phyloP scores from a whole-genome alignment of 2,888 invertebrate genomes.

The Crematogaster levior region DNA sequence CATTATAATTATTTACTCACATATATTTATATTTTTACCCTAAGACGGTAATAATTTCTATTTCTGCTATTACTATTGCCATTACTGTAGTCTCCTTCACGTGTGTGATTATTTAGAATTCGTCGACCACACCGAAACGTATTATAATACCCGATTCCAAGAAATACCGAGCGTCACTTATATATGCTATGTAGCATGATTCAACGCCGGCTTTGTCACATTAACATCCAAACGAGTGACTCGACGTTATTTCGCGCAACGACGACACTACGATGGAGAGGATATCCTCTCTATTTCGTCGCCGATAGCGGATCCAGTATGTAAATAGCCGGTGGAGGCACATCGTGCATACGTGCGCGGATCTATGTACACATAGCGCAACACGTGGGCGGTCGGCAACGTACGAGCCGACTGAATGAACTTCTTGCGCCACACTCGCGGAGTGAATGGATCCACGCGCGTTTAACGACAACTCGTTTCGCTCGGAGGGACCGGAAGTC shows the following conservation, averaged over 20 bases:
- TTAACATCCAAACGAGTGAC: constrained; percentile 70
- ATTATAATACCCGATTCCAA: constrained; percentile 12
- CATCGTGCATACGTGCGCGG: constrained; percentile 60
- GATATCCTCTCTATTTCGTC: constrained; percentile 51
- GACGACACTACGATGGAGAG: constrained; percentile 46
- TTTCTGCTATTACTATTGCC: not conserved
- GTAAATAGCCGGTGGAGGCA: constrained; percentile 72
- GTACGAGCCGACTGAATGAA: constrained; percentile 76
- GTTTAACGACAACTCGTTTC: constrained; percentile 71
- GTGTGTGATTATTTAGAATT: not conserved
- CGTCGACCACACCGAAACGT: not conserved
- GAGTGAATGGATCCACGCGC: constrained; percentile 77
- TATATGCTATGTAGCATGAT: constrained; percentile 57
- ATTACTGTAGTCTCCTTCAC: not conserved
- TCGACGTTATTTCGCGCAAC: constrained; percentile 56
- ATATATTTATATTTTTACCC: not conserved
- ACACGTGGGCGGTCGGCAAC: constrained; percentile 75
- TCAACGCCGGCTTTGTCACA: constrained; percentile 62
- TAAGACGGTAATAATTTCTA: not conserved
- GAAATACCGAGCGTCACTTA: constrained; percentile 12
- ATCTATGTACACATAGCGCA: constrained; percentile 78
- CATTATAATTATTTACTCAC: not conserved
- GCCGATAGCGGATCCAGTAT: constrained; percentile 76
- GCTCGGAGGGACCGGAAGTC: constrained; percentile 70
- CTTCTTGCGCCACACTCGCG: constrained; percentile 77